These are phyloP conservation scores for Epicampocera succincta DNA, from an alignment of 2,888 invertebrate genomes.

Conservation along the genomic window DNA sequence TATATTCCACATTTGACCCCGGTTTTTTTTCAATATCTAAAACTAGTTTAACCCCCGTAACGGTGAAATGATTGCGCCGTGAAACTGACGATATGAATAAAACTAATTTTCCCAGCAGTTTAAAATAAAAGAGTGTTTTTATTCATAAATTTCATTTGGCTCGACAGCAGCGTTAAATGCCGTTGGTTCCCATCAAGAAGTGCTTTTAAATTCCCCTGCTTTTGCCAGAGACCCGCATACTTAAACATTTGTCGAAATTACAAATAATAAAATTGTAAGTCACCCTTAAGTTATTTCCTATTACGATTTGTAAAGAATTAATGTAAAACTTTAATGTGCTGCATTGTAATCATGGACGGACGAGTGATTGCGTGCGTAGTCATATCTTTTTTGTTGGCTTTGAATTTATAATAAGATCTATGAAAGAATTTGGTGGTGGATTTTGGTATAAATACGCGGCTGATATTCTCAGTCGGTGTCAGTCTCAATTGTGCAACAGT, in stretches of 20 bases:
- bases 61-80: constrained; percentile 37
- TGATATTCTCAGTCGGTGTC: not conserved
- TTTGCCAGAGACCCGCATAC: constrained; percentile 57
- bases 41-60: constrained; percentile 45
- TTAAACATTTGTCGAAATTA: constrained; percentile 39
- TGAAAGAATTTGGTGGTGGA: constrained; percentile 48
- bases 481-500: constrained; percentile 51
- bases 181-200: constrained; percentile 47
- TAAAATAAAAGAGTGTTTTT: too few relatives aligned
- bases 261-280: constrained; percentile 42
- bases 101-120: constrained; percentile 60
- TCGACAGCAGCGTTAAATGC: constrained; percentile 39
- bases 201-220: constrained; percentile 49
- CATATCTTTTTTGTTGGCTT: not conserved
- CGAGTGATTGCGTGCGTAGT: constrained; percentile 46
- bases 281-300: constrained; percentile 58
- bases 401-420: constrained; percentile 45
- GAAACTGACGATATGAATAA: not conserved
- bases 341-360: not conserved
- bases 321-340: constrained; percentile 2
- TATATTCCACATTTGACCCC: too few relatives aligned
- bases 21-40: too few relatives aligned
- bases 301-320: not conserved
- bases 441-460: constrained; percentile 50
- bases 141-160: constrained; percentile 12